Conservation (phyloP, 1,140 invertebrate genomes). For the Musca domestica region DNA sequence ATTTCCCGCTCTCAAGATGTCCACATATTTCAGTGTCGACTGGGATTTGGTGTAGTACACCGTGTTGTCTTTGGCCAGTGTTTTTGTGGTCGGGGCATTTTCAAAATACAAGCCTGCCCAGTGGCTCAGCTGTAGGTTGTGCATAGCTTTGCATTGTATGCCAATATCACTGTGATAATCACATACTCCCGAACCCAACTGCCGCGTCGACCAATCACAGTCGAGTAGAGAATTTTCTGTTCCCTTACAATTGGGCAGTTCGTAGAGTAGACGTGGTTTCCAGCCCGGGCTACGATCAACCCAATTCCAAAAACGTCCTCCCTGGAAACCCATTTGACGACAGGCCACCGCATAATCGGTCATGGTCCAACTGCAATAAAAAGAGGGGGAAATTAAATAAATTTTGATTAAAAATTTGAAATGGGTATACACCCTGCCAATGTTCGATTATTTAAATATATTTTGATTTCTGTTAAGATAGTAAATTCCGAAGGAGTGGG, state of each 20-base stretch:
- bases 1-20: constrained; percentile 81
- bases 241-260: constrained; percentile 83
- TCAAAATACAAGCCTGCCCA: constrained; percentile 87
- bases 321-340: constrained; percentile 85
- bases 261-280: constrained; percentile 77
- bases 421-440: no score
- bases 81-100: constrained; percentile 67
- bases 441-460: no score
- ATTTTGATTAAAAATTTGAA: constrained; percentile 18
- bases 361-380: constrained; percentile 79
- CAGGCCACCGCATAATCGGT: constrained; percentile 88
- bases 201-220: constrained; percentile 75
- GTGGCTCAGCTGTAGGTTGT: constrained; percentile 67
- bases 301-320: constrained; percentile 85
- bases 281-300: constrained; percentile 74
- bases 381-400: constrained; percentile 2
- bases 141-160: constrained; percentile 74
- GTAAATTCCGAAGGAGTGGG: no score
- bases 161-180: constrained; percentile 90
- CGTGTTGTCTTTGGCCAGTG: constrained; percentile 74
- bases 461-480: no score
- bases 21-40: constrained; percentile 75
- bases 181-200: constrained; percentile 89
- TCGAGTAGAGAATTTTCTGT: constrained; percentile 73
- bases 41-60: constrained; percentile 75